Conservation (phyloP, 37 sponge, comb jelly and placozoan species). For the Ephydatia muelleri region DNA sequence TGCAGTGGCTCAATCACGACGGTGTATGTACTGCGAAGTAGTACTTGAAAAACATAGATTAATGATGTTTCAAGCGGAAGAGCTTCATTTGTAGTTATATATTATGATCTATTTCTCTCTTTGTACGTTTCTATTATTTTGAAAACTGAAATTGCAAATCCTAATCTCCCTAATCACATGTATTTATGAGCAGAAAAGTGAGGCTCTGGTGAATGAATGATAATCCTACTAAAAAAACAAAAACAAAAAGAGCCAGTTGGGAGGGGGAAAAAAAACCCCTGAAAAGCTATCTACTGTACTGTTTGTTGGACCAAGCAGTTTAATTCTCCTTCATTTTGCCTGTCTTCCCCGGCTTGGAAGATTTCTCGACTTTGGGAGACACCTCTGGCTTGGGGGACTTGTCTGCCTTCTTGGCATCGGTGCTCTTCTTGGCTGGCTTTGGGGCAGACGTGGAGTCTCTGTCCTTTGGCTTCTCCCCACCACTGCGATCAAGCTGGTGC, state of each 20-base stretch:
- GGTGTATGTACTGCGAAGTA: neutral
- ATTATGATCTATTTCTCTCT: too few relatives aligned
- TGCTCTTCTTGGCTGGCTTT: neutral
- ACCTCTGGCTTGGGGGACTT: neutral
- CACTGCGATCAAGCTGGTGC: constrained; percentile 18
- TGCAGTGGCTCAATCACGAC: constrained; percentile 51
- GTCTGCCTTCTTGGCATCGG: neutral
- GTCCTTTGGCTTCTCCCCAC: constrained; percentile 9
- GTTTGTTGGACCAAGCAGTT: neutral
- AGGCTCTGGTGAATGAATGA: neutral
- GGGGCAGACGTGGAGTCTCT: neutral
- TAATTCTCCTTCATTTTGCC: neutral
- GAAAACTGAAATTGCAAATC: too few relatives aligned
- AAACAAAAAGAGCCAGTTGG: neutral
- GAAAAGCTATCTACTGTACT: neutral
- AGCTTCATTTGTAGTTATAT: too few relatives aligned
- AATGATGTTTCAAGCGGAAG: too few relatives aligned
- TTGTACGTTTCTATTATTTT: too few relatives aligned
- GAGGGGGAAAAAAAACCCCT: neutral
- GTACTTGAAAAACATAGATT: too few relatives aligned
- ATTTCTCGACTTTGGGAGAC: neutral
- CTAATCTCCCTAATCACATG: too few relatives aligned
- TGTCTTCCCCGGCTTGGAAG: neutral
- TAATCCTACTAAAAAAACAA: neutral
- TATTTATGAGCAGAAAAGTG: too few relatives aligned